phyloP scores from a whole-genome alignment of 2,888 invertebrate genomes.

The Caenorhabditis sp. region DNA sequence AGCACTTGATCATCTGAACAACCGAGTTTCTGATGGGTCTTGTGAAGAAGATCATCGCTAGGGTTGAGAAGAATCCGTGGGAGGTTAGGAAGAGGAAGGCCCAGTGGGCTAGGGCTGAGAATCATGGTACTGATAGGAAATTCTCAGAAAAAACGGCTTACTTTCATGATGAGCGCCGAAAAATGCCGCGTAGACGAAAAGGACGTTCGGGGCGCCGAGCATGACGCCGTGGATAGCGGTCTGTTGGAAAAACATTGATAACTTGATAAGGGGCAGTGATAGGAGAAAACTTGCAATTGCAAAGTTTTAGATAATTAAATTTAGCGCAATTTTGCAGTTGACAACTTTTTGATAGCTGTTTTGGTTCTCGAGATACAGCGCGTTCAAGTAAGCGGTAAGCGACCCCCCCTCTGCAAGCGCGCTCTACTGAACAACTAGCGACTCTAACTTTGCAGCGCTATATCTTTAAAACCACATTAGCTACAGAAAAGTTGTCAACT shows the following conservation, averaged over 20 bases:
- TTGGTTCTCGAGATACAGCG: too few relatives aligned
- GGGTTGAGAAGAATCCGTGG: conserved; percentile 33
- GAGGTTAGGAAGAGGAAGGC: conserved; percentile 25
- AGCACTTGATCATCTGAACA: conserved; percentile 20
- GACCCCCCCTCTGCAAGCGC: too few relatives aligned
- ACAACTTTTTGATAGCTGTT: too few relatives aligned
- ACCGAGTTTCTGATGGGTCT: conserved; percentile 25
- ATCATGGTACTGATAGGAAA: too few relatives aligned
- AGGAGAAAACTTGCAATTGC: too few relatives aligned
- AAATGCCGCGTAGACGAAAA: conserved; percentile 35
- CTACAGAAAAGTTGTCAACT: not conserved
- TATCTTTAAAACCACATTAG: not conserved
- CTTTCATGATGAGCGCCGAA: conserved; percentile 27
- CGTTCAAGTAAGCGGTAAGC: too few relatives aligned
- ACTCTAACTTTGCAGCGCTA: too few relatives aligned
- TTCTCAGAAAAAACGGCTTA: not conserved
- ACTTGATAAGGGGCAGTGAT: too few relatives aligned
- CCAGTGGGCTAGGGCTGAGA: conserved; percentile 16
- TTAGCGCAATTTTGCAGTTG: too few relatives aligned
- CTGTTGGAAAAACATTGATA: conserved; percentile 4
- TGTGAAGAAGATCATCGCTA: conserved; percentile 37
- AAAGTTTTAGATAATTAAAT: too few relatives aligned
- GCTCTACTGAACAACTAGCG: too few relatives aligned
- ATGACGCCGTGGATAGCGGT: conserved; percentile 33
- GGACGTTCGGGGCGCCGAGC: conserved; percentile 27